These are phyloP conservation scores for Drosophila sulfurigaster DNA, from an alignment of 1,140 invertebrate species.

Conservation along the genomic window DNA sequence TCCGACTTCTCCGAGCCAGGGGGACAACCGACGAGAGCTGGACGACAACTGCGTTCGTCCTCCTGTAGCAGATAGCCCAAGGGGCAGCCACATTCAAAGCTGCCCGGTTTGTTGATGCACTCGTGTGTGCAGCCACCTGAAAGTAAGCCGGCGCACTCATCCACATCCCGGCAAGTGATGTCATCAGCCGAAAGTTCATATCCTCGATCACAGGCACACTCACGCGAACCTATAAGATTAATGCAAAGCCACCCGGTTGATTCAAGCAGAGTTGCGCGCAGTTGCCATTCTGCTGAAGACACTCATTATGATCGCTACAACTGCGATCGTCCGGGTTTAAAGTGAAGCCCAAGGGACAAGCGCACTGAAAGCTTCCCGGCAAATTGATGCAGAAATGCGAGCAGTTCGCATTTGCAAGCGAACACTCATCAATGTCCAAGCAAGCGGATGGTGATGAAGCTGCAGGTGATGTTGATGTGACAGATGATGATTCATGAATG, in stretches of 20 bases:
- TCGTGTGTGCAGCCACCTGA: conserved; percentile 87
- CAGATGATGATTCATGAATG: conserved; percentile 5
- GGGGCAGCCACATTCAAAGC: conserved; percentile 92
- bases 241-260: conserved; percentile 93
- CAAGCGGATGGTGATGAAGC: conserved; percentile 53
- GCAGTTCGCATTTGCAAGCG: conserved; percentile 73
- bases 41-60: conserved; percentile 86
- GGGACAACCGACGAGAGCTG: conserved; percentile 87
- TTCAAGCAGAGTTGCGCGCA: conserved; percentile 93
- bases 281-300: conserved; percentile 88
- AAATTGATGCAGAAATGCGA: conserved; percentile 92
- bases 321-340: conserved; percentile 89
- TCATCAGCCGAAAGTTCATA: conserved; percentile 86
- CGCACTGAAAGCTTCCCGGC: conserved; percentile 91
- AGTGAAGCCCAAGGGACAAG: conserved; percentile 92
- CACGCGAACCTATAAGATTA: conserved; percentile 92
- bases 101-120: conserved; percentile 87
- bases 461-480: conserved; percentile 30
- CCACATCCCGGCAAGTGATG: conserved; percentile 86
- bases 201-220: conserved; percentile 91
- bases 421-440: conserved; percentile 82
- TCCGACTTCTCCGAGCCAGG: conserved; percentile 84
- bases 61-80: conserved; percentile 88
- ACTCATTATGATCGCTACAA: conserved; percentile 96
- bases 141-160: conserved; percentile 86